Evolutionary conservation across 2,113 vertebrate species (phyloP).

Genomic region (Caranx ignobilis): DNA sequence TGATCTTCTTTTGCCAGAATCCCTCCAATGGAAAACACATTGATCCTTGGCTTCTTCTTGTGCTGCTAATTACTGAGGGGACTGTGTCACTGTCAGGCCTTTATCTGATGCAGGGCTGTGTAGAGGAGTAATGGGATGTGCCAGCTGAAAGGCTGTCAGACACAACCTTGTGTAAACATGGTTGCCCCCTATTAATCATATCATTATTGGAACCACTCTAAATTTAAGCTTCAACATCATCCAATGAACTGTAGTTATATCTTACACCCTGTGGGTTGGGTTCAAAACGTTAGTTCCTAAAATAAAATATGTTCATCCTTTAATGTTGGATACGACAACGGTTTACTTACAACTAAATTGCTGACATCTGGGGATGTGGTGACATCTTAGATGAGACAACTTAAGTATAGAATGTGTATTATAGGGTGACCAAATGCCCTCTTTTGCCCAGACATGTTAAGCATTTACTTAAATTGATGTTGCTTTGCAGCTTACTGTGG

Average conservation of each 20-base stretch:
- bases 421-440: no score
- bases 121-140: conserved; percentile 68
- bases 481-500: no score
- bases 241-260: conserved; percentile 6
- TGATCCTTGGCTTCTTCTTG: conserved; percentile 76
- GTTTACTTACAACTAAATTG: no score
- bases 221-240: conserved; percentile 1
- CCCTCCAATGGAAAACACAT: conserved; percentile 74
- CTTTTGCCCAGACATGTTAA: no score
- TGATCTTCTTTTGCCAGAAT: conserved; percentile 70
- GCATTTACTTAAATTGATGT: no score
- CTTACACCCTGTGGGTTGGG: background rate
- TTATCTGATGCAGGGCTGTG: conserved; percentile 74
- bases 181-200: conserved; percentile 60
- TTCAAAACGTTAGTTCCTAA: background rate
- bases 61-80: conserved; percentile 81
- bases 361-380: background rate
- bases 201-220: conserved; percentile 29
- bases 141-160: conserved; percentile 66
- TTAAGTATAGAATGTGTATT: no score
- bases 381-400: no score
- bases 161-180: conserved; percentile 69
- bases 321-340: no score
- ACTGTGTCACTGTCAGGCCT: conserved; percentile 74
- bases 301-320: background rate